Evolutionary conservation across 1,140 invertebrate genomes (phyloP), one percentile per base, ranked within the genome.

Genomic region (Carposina sasakii): DNA sequence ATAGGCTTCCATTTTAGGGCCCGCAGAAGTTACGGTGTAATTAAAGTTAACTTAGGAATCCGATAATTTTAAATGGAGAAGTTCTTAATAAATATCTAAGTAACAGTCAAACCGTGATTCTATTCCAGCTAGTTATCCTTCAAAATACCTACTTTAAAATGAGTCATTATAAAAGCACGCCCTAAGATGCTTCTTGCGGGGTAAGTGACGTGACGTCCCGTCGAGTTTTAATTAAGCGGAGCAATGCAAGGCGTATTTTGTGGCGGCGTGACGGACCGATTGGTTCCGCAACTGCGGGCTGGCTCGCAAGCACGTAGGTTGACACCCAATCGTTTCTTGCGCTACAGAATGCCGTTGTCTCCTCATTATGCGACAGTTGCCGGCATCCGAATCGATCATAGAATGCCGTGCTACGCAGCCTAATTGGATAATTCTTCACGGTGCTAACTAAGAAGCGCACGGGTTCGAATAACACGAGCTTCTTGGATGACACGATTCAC

Each of bases 201-300:
- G 54, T 62, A 63, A 57, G 59, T 67, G 65, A 72, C 68, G 67
- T 76, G 74, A 70, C 62, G 68, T 75, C 68, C 71, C 71, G 68
- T 78, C 64, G 71, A 61, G 58, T 76, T 81, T 81, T 79, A 81
- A 83, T 83, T 83, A 79, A 76, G 65, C 72, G 67, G 55, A 66
- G 71, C 73, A 68, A 57, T 64, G 63, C 55, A 51, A 62, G 59
- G 67, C 67, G 76, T 70, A 69, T 78, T 78, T 78, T 60, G 67
- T 74, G 52, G 61, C 64, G 59, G 60, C 74, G 74, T 81, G 74
- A 76, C 79, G 63, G 63, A 81, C 57, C 71, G 63, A 81, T 83
- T 71, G 63, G 76, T 71, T 75, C 62, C 72, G 63, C 67, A 66
- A 59, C 67, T 63, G 67, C 61, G 55, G 65, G 49, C 64, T 55